Evolutionary conservation across 2,888 invertebrate species (phyloP), one percentile per base, ranked within the genome.

Genomic region (Drosophila niveifrons): DNA sequence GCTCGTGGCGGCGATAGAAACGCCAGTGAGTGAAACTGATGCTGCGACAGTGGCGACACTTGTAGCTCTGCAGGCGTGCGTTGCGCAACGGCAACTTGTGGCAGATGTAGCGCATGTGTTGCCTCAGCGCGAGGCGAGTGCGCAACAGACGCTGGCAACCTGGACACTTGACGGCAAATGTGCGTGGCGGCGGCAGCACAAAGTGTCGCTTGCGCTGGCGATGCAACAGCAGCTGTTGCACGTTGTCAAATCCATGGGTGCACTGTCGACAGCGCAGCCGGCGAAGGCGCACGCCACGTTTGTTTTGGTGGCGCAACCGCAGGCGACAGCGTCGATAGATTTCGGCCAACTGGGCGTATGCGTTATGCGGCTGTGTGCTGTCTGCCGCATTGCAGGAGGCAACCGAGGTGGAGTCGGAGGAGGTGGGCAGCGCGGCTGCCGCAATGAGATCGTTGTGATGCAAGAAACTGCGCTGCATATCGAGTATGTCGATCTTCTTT

Each of bases 51-150:
- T 82, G 75, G 3, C 90, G 90, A 31, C 92, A 92, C 68, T 87
- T 83, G 64, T 87, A 91, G 11, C 74, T 83, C 59, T 82, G 85
- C 47, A 79, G 51, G 3, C 67, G 70, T 0, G 67, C 36, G 9
- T 82, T 87, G 66, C 89, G 78, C 67, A 90, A 29, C 11, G 90
- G 82, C 59, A 90, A 17, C 43, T 80, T 75, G 44, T 89, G 85
- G 29, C 92, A 92, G 50, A 92, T 86, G 75, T 90, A 92, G 17
- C 88, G 90, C 69, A 89, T 84, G 39, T 92, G 92, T 68, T 92
- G 91, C n/a, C 79, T 90, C 15, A 92, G 78, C 0, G 90, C 91
- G 8, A 90, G 65, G n/a, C 91, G 90, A 15, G 88, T 85, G 11
- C 76, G 71, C 48, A 92, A 91, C 4, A 83, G 74, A 36, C 88